Conservation (phyloP, 2,888 invertebrate species). For the Synergus itoensis region DNA sequence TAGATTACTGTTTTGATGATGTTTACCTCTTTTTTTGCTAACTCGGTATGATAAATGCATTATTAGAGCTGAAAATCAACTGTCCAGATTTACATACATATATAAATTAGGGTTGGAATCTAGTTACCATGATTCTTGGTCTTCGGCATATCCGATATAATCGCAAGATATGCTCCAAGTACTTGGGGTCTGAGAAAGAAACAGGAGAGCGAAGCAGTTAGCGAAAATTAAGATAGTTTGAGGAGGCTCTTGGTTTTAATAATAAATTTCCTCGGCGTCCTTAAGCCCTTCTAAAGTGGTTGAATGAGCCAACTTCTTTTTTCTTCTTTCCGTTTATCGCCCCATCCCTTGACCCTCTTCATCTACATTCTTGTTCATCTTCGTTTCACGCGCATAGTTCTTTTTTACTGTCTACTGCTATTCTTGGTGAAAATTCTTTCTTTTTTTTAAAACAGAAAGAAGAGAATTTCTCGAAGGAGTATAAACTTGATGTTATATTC, state of each 20-base stretch:
- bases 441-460: not conserved
- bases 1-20: not conserved
- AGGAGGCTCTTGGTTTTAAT: conserved; percentile 62
- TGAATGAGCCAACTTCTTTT: conserved; percentile 50
- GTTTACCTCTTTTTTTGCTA: not conserved
- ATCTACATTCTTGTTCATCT: not conserved
- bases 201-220: conserved; percentile 60
- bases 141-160: not conserved
- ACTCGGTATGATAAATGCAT: too few relatives aligned
- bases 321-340: conserved; percentile 44
- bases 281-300: conserved; percentile 57
- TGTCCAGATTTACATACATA: too few relatives aligned
- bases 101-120: not conserved
- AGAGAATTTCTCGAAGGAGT: not conserved
- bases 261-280: conserved; percentile 60
- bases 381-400: not conserved
- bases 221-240: conserved; percentile 63
- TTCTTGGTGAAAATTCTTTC: conserved; percentile 17
- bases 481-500: conserved; percentile 14
- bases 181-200: conserved; percentile 45
- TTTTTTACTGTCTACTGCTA: not conserved
- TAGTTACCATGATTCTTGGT: conserved; percentile 5
- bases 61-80: too few relatives aligned
- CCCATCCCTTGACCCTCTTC: not conserved
- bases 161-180: conserved; percentile 18